phyloP scores from a whole-genome alignment of 2,113 vertebrate species.

The Halichoerus grypus region DNA sequence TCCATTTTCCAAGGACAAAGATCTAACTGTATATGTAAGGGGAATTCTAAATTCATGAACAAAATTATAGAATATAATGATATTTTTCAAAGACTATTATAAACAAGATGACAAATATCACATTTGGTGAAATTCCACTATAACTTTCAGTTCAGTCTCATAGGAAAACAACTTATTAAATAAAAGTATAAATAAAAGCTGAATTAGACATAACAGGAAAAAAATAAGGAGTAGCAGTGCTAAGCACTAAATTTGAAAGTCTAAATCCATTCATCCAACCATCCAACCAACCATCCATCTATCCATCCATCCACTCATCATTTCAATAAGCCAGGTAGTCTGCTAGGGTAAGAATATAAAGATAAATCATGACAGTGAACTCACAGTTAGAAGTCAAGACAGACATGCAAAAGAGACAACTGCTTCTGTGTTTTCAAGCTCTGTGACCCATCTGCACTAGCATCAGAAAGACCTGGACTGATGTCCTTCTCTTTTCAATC shows the following conservation, averaged over 20 bases:
- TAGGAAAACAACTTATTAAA: slow-evolving; percentile 54
- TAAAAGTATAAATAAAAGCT: slow-evolving; percentile 46
- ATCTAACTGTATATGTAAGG: neutral
- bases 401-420: neutral
- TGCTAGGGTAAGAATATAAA: neutral
- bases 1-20: slow-evolving; percentile 25
- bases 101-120: slow-evolving; percentile 53
- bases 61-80: slow-evolving; percentile 48
- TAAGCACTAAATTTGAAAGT: neutral
- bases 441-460: neutral
- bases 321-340: neutral
- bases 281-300: neutral
- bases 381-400: neutral
- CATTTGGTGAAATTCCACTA: slow-evolving; percentile 51
- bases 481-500: neutral
- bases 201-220: neutral
- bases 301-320: neutral
- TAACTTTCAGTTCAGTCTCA: neutral
- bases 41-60: slow-evolving; percentile 56
- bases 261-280: neutral
- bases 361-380: neutral
- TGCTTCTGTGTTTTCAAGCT: neutral
- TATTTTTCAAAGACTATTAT: slow-evolving; percentile 50
- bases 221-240: neutral
- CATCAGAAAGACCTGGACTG: neutral